Percentiles rank a stretch among this genome's conserved stretches.
Conservation (phyloP, 1,140 invertebrate genomes). For the Acyrthosiphon pisum region DNA sequence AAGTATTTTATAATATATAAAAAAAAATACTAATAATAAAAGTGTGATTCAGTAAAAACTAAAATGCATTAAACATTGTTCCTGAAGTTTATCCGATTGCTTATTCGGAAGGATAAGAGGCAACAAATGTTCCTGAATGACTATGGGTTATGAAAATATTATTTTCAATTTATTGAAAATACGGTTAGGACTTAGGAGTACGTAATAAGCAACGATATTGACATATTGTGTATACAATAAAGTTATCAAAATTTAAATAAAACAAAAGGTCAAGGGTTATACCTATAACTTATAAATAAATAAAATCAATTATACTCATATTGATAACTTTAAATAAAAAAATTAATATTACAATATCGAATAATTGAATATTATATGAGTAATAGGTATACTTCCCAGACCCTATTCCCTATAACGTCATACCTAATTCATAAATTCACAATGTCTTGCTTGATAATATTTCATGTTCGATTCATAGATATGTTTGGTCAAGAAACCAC, state of each 20-base stretch:
- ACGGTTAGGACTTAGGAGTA: background rate
- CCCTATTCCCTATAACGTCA: background rate
- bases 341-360: background rate
- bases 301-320: background rate
- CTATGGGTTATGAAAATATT: background rate
- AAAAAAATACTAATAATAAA: background rate
- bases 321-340: background rate
- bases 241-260: background rate
- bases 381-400: background rate
- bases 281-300: background rate
- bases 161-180: background rate
- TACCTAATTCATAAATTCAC: background rate
- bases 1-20: background rate
- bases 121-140: background rate
- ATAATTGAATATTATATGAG: background rate
- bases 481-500: background rate
- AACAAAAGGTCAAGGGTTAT: background rate
- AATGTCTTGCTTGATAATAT: background rate
- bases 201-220: background rate
- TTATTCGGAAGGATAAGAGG: background rate
- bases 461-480: background rate
- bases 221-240: background rate
- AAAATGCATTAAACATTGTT: constrained; percentile 10
- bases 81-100: background rate
- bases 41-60: background rate